Evolutionary conservation across 2,888 invertebrate genomes (phyloP), one percentile per base, ranked within the genome.

Genomic region (Agrilus biguttatus): DNA sequence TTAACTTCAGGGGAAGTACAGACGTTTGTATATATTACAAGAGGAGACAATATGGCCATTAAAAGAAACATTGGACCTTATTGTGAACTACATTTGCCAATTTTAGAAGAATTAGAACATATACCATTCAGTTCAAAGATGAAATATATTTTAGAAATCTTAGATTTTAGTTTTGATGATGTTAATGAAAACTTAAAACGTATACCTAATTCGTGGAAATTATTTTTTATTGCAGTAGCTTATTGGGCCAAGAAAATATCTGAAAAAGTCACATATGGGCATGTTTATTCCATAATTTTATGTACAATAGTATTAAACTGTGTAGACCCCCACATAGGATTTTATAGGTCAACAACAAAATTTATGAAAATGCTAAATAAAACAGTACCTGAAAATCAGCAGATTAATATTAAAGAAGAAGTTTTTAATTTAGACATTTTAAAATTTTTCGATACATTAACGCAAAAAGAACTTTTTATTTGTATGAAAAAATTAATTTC

Each of bases 211-310:
- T 68, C 73, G 49, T 80, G 79, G 71, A 72, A 71, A 56, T 51
- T 83, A 32, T 75, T 71, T 53, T 63, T 80, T 51, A 63, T 75
- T 33, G 60, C 73, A 13, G 53, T 78, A 2, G 58, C 77, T 3
- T 83, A 74, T 68, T 79, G 81, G 73, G 66, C 53, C 35, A 58
- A 47, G 57, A 68, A 64, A 62, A 66, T 61, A 53, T 54, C 61
- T 45, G 65, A 70, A 1, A 47, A 61, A 34, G 57, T 70, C 17
- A 66, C 62, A 7, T 57, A 57, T 42, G 56, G 60, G 41, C 71
- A 77, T 56, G 50, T 80, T 12, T 73, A 76, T 53, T 70, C 79
- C 45, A 47, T 82, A 35, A 54, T 78, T 19, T 54, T 82, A 19
- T 70, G 74, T 48, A 70, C 73, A 42, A 63, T 80, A 47, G 65